Base-by-base conservation (phyloP, 2,113 vertebrate species). In the Chrysemys picta region DNA sequence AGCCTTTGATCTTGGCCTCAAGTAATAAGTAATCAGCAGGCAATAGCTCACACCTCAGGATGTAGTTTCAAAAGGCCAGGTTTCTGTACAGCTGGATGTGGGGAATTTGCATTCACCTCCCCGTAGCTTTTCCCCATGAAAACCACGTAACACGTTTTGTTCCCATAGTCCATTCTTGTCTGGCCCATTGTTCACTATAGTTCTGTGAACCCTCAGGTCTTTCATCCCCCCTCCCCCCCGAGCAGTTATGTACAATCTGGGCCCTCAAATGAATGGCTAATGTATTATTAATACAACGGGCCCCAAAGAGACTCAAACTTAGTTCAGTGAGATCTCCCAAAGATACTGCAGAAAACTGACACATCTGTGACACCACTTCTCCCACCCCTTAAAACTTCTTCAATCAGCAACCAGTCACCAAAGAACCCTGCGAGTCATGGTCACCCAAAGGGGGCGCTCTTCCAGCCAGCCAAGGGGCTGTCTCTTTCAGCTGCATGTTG, bases 211-310 rank as follows among this genome's bases (percentile, higher is more conserved):
- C 8, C 14, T 8, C 35, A 31, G 57, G 57, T 62, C 17, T 19
- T 35, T 4, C 2, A 10, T n/a, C 35, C 35, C 27, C 13, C 13
- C 3, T 10, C 14, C 7, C 62, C 6, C 17, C 4, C 8, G 7
- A 69, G 62, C 8, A 69, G 65, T 69, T 69, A 5, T 16, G 17
- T 69, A 69, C 35, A n/a, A 17, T 69, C 31, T 2, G 4, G 65
- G 65, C 65, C 65, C 6, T 17, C 62, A 69, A 19, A 35, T 35
- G 13, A 65, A 65, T 35, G 31, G 31, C 16, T 65, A 65, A 35
- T 65, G 62, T 35, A 65, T 62, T 62, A 62, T 16, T n/a, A n/a
- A 38, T 69, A 69, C 35, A 69, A 21, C 19, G 35, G 17, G 35
- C 65, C 65, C 65, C 65, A 21, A n/a, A 19, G 35, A n/a, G 8